Percentiles rank a stretch among this genome's conserved stretches.
These are phyloP conservation scores for Taenioides sp. DNA, from an alignment of 2,797 vertebrate species.

Conservation along the genomic window DNA sequence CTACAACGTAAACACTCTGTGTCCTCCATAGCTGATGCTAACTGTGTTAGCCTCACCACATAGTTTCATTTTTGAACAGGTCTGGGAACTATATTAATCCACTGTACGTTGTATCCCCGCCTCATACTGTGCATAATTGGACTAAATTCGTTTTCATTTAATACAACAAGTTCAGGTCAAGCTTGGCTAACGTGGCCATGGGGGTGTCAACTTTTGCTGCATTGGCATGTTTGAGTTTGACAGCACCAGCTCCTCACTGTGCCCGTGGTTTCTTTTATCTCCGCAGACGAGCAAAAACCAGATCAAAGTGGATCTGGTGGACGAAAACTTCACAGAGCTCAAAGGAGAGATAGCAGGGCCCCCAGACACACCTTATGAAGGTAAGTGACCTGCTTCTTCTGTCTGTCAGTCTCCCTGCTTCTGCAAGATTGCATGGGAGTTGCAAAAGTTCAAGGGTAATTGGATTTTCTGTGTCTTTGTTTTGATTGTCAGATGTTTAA, in stretches of 20 bases:
- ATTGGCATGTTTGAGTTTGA: constrained; percentile 54
- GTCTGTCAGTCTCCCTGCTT: constrained; percentile 9
- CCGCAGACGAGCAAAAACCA: constrained; percentile 99
- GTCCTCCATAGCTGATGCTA: constrained; percentile 32
- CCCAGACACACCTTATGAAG: constrained; percentile 98
- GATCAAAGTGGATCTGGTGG: constrained; percentile 99
- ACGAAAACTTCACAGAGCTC: constrained; percentile 99
- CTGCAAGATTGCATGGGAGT: constrained; percentile 9
- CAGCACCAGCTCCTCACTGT: constrained; percentile 29
- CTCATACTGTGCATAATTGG: background rate
- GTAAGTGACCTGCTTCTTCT: constrained; percentile 61
- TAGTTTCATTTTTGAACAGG: constrained; percentile 12
- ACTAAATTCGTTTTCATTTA: background rate
- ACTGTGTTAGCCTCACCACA: constrained; percentile 37
- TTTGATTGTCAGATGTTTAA: background rate
- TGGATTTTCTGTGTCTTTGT: background rate
- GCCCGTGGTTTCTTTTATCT: constrained; percentile 10
- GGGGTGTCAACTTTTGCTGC: constrained; percentile 57
- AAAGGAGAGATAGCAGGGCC: constrained; percentile 99
- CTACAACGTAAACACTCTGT: constrained; percentile 8
- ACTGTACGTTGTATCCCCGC: background rate
- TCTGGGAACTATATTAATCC: background rate
- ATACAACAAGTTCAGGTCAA: constrained; percentile 60
- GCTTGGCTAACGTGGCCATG: constrained; percentile 34
- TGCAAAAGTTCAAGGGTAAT: background rate